A percentile compares a stretch with the other conserved stretches of the same genome.
These are phyloP conservation scores for Poeciliopsis occidentalis DNA, from an alignment of 2,113 vertebrate genomes.

Conservation along the genomic window DNA sequence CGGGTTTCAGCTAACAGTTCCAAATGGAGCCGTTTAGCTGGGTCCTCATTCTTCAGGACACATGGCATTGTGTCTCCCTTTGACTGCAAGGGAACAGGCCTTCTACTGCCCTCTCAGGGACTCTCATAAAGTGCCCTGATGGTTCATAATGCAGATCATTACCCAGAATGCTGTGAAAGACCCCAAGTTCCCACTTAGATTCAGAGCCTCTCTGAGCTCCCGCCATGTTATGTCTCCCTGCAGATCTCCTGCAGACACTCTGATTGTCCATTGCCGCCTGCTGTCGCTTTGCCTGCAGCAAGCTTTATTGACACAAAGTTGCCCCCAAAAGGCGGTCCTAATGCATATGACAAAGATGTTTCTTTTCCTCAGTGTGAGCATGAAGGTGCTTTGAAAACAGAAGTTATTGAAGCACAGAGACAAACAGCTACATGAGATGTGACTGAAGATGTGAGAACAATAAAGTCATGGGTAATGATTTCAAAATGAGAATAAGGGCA, in stretches of 20 bases:
- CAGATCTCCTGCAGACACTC: slow-evolving; percentile 64
- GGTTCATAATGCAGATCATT: slow-evolving; percentile 80
- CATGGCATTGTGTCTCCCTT: slow-evolving; percentile 67
- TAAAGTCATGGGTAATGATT: slow-evolving; percentile 64
- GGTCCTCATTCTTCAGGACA: slow-evolving; percentile 54
- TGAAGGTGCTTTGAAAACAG: slow-evolving; percentile 64
- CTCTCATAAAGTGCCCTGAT: slow-evolving; percentile 77
- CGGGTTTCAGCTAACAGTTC: slow-evolving; percentile 31
- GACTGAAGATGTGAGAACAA: slow-evolving; percentile 56
- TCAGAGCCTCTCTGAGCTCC: slow-evolving; percentile 58
- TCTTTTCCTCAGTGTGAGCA: slow-evolving; percentile 67
- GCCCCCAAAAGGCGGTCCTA: slow-evolving; percentile 75
- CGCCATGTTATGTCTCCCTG: slow-evolving; percentile 69
- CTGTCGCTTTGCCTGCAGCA: slow-evolving; percentile 57
- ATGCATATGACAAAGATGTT: slow-evolving; percentile 63
- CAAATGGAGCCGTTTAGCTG: slow-evolving; percentile 58
- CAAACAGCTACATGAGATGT: slow-evolving; percentile 70
- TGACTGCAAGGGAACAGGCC: slow-evolving; percentile 54
- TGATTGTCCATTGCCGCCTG: slow-evolving; percentile 72
- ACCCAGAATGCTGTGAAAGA: slow-evolving; percentile 74
- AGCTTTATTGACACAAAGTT: slow-evolving; percentile 74
- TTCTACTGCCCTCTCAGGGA: slow-evolving; percentile 62
- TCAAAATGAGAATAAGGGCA: slow-evolving; percentile 52
- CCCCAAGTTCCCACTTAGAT: slow-evolving; percentile 70
- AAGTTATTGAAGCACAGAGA: slow-evolving; percentile 65